Conservation (phyloP, 2,888 invertebrate species). For the Tenthredo amoena region DNA sequence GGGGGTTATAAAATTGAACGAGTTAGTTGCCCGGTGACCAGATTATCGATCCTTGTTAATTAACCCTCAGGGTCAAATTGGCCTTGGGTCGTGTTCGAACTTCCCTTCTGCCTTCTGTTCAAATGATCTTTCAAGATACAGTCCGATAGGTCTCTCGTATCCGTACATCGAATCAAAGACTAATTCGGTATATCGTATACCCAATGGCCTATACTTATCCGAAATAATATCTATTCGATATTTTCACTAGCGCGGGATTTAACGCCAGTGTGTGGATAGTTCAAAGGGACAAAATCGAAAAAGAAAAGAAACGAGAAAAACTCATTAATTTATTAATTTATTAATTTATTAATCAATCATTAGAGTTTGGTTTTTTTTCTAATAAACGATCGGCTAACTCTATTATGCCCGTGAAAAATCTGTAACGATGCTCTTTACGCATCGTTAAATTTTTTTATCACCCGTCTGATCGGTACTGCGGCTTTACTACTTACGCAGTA, state of each 20-base stretch:
- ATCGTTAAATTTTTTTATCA: neutral
- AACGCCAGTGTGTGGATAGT: neutral
- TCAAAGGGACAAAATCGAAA: neutral
- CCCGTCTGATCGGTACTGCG: neutral
- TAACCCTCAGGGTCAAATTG: slow-evolving; percentile 41
- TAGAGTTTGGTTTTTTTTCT: neutral
- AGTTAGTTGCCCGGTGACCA: slow-evolving; percentile 45
- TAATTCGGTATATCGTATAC: neutral
- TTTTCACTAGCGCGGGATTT: neutral
- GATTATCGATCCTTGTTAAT: slow-evolving; percentile 49
- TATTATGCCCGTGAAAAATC: neutral
- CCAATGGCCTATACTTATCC: neutral
- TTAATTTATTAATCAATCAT: neutral
- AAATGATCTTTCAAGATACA: slow-evolving; percentile 9
- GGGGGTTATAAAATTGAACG: slow-evolving; percentile 7
- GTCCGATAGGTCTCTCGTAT: neutral
- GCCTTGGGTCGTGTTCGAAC: slow-evolving; percentile 36
- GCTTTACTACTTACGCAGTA: slow-evolving; percentile 35
- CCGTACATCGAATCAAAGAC: neutral
- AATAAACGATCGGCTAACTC: neutral
- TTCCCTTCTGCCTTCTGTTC: neutral
- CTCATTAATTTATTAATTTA: neutral
- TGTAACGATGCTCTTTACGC: neutral
- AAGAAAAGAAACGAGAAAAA: neutral
- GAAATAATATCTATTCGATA: neutral